These are phyloP conservation scores for Campylorhamphus procurvoides DNA, from an alignment of 2,113 vertebrate species.

Conservation along the genomic window DNA sequence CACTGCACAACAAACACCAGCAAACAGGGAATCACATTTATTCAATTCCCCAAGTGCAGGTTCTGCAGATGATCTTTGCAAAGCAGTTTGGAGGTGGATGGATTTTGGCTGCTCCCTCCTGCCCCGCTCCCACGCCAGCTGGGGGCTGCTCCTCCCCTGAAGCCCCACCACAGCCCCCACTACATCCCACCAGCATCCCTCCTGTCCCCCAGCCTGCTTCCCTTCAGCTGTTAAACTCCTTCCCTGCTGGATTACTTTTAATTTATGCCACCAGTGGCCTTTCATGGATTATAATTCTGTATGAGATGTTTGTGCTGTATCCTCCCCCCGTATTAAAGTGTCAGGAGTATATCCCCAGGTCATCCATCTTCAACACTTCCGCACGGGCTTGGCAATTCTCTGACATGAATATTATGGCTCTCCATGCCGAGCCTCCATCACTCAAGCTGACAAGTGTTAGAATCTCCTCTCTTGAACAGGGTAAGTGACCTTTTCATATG, in stretches of 20 bases:
- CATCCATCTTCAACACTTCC: constrained; percentile 71
- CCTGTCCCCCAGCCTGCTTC: neutral
- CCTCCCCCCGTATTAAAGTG: constrained; percentile 60
- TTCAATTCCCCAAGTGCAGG: neutral
- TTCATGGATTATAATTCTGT: constrained; percentile 57
- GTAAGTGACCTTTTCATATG: constrained; percentile 83
- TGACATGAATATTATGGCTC: constrained; percentile 76
- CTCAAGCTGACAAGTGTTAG: constrained; percentile 64
- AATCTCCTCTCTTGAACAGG: constrained; percentile 60
- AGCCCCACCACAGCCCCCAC: neutral
- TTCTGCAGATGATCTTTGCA: neutral
- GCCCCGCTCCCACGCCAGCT: neutral
- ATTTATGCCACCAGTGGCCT: constrained; percentile 24
- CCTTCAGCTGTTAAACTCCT: neutral
- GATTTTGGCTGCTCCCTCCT: neutral
- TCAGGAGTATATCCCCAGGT: constrained; percentile 55
- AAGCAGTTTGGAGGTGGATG: neutral
- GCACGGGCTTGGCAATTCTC: constrained; percentile 65
- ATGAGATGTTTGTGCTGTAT: constrained; percentile 19
- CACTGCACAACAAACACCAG: rapidly evolving
- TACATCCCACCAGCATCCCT: neutral
- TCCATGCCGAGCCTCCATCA: constrained; percentile 62
- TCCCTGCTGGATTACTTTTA: constrained; percentile 1
- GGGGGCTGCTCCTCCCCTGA: neutral
- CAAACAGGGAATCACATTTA: rapidly evolving